Evolutionary conservation across 2,888 invertebrate genomes (phyloP).

Genomic region (Saturnia japonica): DNA sequence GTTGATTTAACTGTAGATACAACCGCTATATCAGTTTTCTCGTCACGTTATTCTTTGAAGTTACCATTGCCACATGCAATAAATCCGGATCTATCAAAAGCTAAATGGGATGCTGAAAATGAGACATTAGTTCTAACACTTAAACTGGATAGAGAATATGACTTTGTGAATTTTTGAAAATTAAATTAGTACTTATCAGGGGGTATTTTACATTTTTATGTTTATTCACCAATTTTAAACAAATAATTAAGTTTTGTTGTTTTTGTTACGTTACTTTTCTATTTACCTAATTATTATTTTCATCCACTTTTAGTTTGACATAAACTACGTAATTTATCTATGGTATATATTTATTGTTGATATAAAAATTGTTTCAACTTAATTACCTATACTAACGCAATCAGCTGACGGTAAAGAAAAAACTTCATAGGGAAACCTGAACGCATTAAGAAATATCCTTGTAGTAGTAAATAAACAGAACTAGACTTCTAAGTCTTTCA

Average conservation of each 20-base stretch:
- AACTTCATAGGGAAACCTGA: too few species aligned
- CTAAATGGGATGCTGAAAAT: constrained; percentile 87
- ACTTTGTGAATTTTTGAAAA: constrained; percentile 91
- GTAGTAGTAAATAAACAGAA: too few species aligned
- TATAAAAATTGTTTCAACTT: neutral
- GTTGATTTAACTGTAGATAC: constrained; percentile 87
- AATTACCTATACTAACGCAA: neutral
- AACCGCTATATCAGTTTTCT: constrained; percentile 83
- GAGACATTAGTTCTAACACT: constrained; percentile 87
- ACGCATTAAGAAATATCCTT: too few species aligned
- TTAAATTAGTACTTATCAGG: neutral
- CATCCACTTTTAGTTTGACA: neutral
- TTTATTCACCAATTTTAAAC: neutral
- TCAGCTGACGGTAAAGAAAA: too few species aligned
- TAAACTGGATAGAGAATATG: constrained; percentile 89
- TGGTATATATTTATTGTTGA: neutral
- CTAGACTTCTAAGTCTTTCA: too few species aligned
- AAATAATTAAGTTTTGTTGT: neutral
- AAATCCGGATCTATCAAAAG: constrained; percentile 90
- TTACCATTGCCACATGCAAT: constrained; percentile 91
- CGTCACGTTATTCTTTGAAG: constrained; percentile 85
- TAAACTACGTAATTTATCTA: neutral
- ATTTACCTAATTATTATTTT: neutral
- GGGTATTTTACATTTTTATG: neutral
- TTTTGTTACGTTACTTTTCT: neutral